Conservation (phyloP, 2,797 vertebrate genomes). For the Thalassophryne amazonica region DNA sequence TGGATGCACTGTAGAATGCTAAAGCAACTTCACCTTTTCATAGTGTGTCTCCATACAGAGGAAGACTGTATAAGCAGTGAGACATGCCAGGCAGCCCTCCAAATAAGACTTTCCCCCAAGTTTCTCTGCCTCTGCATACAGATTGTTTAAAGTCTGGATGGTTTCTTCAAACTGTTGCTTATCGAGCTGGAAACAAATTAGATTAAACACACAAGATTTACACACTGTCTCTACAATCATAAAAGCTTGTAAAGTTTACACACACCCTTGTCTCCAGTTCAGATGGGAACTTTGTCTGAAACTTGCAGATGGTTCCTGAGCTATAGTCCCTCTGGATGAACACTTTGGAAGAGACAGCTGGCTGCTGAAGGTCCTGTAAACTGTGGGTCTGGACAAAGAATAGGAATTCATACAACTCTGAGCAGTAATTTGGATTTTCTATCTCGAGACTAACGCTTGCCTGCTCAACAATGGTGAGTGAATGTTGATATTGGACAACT, state of each 20-base stretch:
- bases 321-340: slow-evolving; percentile 95
- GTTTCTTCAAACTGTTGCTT: slow-evolving; percentile 98
- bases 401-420: not conserved
- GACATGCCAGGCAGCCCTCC: slow-evolving; percentile 91
- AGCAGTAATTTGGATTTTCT: too few species aligned
- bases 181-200: slow-evolving; percentile 77
- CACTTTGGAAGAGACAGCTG: slow-evolving; percentile 89
- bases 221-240: not conserved
- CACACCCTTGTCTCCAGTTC: slow-evolving; percentile 90
- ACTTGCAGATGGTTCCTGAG: slow-evolving; percentile 91
- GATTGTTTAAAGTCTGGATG: slow-evolving; percentile 89
- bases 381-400: slow-evolving; percentile 74
- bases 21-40: slow-evolving; percentile 83
- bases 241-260: not conserved
- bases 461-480: too few species aligned
- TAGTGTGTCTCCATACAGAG: slow-evolving; percentile 98
- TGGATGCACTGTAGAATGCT: not conserved
- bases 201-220: not conserved
- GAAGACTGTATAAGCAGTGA: slow-evolving; percentile 95
- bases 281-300: slow-evolving; percentile 93
- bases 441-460: too few species aligned
- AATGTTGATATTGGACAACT: too few species aligned
- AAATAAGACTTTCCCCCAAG: slow-evolving; percentile 92
- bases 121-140: slow-evolving; percentile 96
- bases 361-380: slow-evolving; percentile 88